Conservation (phyloP, 2,797 vertebrate species). For the Characodon lateralis region DNA sequence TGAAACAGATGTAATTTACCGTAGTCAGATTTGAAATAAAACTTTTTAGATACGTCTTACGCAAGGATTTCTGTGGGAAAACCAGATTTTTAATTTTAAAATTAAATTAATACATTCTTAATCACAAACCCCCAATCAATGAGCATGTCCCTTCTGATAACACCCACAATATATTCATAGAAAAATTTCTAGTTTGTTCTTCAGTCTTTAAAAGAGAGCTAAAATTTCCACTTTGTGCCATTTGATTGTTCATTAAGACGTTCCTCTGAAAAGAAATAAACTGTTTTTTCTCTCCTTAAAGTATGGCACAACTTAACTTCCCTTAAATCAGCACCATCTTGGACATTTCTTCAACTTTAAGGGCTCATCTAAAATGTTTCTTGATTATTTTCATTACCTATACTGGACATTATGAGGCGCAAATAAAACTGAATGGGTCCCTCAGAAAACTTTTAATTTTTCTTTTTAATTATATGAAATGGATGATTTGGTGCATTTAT, state of each 20-base stretch:
- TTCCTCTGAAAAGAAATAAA: background rate
- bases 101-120: background rate
- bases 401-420: no score
- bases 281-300: background rate
- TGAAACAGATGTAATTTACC: no score
- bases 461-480: background rate
- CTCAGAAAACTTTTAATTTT: background rate
- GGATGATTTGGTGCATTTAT: background rate
- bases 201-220: no score
- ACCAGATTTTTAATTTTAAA: background rate
- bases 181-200: background rate
- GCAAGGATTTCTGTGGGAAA: background rate
- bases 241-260: background rate
- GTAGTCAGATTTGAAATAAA: no score
- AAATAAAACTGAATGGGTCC: no score
- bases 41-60: background rate
- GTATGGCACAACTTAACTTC: no score
- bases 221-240: no score
- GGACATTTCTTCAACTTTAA: background rate
- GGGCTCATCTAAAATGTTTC: background rate
- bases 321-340: background rate
- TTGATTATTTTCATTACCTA: no score
- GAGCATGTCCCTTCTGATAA: background rate
- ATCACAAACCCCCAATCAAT: background rate
- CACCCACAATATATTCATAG: background rate